A percentile compares a stretch with the other conserved stretches of the same genome.
Conservation (phyloP, 2,113 vertebrate species). For the Labeo rohita region DNA sequence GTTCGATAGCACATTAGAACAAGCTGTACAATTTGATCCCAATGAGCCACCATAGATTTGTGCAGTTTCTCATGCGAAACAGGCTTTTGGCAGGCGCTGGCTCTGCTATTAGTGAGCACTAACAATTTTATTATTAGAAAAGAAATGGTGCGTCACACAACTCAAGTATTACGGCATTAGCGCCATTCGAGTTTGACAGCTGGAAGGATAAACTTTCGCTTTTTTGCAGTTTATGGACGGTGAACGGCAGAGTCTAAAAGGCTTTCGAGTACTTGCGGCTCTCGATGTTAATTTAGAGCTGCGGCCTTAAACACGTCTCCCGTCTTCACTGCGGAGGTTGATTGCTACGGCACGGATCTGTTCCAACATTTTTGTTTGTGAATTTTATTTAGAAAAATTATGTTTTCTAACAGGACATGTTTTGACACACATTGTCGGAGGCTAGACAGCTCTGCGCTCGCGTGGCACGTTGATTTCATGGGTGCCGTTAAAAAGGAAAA, state of each 20-base stretch:
- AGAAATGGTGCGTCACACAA: slow-evolving; percentile 75
- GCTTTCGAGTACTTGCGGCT: not conserved
- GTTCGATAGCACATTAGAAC: not conserved
- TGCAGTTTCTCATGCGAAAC: slow-evolving; percentile 66
- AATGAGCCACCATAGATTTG: slow-evolving; percentile 53
- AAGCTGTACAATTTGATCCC: slow-evolving; percentile 24
- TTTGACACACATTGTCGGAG: slow-evolving; percentile 25
- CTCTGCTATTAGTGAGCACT: slow-evolving; percentile 73
- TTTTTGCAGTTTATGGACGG: slow-evolving; percentile 26
- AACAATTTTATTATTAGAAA: slow-evolving; percentile 81
- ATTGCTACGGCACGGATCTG: not conserved
- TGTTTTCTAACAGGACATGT: slow-evolving; percentile 14
- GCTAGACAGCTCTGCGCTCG: not conserved
- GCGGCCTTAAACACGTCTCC: not conserved
- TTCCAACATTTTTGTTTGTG: slow-evolving; percentile 4
- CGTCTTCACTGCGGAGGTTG: not conserved
- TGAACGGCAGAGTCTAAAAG: not conserved
- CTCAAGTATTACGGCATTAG: slow-evolving; percentile 72
- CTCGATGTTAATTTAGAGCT: slow-evolving; percentile 19
- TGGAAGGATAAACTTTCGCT: slow-evolving; percentile 59
- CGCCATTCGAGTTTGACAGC: slow-evolving; percentile 76
- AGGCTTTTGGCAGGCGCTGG: slow-evolving; percentile 68
- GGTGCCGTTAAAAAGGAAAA: slow-evolving; percentile 11
- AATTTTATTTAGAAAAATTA: not conserved
- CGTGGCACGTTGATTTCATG: slow-evolving; percentile 34